Conservation (phyloP, 2,113 vertebrate species). For the Macaca fascicularis region T2T-MFA8v1.1 NC_088390.1:52660001-52660500, state of each 20-base stretch:
- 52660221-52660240: conserved; percentile 68
- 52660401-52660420: neutral
- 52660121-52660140: conserved; percentile 64
- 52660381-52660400: neutral
- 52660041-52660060: conserved; percentile 49
- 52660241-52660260: conserved; percentile 65
- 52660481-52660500: neutral
- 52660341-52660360: neutral
- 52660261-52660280: conserved; percentile 63
- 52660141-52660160: conserved; percentile 59
- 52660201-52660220: conserved; percentile 53
- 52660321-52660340: conserved; percentile 47
- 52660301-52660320: conserved; percentile 47
- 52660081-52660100: conserved; percentile 49
- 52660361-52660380: conserved; percentile 38
- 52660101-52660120: conserved; percentile 70
- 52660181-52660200: conserved; percentile 60
- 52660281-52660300: conserved; percentile 48
- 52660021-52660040: neutral
- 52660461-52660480: neutral
- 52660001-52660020: conserved; percentile 54
- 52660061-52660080: neutral
- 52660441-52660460: rapidly evolving
- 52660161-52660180: conserved; percentile 69
- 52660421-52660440: neutral